Conservation (phyloP, 2,888 invertebrate species). For the Metalampra italica region DNA sequence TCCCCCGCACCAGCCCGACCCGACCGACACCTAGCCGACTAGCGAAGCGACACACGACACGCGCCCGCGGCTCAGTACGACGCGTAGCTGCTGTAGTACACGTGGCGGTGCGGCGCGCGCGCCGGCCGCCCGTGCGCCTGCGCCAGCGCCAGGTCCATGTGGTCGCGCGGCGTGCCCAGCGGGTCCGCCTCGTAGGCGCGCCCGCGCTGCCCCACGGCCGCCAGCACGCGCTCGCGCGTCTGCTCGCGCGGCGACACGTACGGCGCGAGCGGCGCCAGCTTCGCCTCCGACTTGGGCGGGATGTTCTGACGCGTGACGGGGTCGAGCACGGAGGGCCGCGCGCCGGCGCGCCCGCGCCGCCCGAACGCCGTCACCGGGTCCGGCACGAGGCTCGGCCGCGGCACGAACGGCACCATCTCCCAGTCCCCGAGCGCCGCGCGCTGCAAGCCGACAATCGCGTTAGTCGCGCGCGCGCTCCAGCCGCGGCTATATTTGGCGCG, state of each 20-base stretch:
- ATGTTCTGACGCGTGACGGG: slow-evolving; percentile 81
- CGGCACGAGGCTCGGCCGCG: slow-evolving; percentile 90
- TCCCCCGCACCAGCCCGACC: slow-evolving; percentile 52
- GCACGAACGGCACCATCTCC: slow-evolving; percentile 93
- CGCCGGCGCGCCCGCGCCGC: slow-evolving; percentile 76
- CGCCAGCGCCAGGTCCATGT: slow-evolving; percentile 82
- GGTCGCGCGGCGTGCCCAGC: slow-evolving; percentile 78
- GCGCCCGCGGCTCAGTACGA: slow-evolving; percentile 52
- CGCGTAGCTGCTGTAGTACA: slow-evolving; percentile 77
- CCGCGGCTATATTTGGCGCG: slow-evolving; percentile 80
- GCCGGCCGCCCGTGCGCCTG: slow-evolving; percentile 77
- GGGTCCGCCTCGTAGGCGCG: slow-evolving; percentile 78
- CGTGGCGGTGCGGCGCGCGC: slow-evolving; percentile 68
- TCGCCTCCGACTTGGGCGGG: slow-evolving; percentile 77
- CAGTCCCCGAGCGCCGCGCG: slow-evolving; percentile 87
- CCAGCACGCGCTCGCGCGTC: slow-evolving; percentile 81
- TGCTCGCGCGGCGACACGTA: slow-evolving; percentile 83
- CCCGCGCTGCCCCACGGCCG: slow-evolving; percentile 78
- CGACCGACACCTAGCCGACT: slow-evolving; percentile 48
- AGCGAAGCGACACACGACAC: slow-evolving; percentile 71
- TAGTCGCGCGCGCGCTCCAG: slow-evolving; percentile 73
- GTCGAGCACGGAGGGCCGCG: slow-evolving; percentile 66
- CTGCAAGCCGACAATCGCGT: slow-evolving; percentile 82
- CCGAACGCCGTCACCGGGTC: slow-evolving; percentile 93
- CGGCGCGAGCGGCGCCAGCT: slow-evolving; percentile 80